Evolutionary conservation across 2,113 vertebrate species (phyloP).

Genomic region (Boulengeromyrus knoepffleri): DNA sequence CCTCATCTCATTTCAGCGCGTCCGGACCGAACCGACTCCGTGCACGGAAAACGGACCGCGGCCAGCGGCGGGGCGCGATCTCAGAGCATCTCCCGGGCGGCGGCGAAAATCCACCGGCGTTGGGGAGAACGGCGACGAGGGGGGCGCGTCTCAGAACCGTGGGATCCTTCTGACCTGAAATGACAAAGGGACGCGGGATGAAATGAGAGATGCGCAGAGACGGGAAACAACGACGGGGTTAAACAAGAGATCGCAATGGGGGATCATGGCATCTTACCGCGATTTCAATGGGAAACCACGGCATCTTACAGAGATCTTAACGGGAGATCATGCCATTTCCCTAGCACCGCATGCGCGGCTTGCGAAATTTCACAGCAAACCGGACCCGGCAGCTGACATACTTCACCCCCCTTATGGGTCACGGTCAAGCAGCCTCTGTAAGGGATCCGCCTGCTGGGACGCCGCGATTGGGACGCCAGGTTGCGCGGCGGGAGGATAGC

Average conservation of each 20-base stretch:
- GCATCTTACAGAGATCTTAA: neutral
- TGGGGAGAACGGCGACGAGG: neutral
- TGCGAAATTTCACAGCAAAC: neutral
- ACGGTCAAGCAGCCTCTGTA: neutral
- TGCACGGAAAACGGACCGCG: neutral
- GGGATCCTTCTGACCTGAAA: neutral
- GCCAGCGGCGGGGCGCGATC: neutral
- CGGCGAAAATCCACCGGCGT: neutral
- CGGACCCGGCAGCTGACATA: neutral
- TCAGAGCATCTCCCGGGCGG: neutral
- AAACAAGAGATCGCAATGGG: neutral
- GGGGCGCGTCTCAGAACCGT: neutral
- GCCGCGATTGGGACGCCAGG: neutral
- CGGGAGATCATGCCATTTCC: neutral
- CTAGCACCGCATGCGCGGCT: neutral
- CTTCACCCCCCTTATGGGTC: neutral
- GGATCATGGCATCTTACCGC: neutral
- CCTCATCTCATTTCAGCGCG: conserved; percentile 97
- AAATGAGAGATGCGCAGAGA: neutral
- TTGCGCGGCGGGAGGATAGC: neutral
- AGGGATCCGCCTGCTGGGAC: neutral
- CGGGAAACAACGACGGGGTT: neutral
- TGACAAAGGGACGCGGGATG: neutral
- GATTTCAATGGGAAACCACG: neutral
- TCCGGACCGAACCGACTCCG: neutral